Percentiles rank a stretch among this genome's conserved stretches.
These are phyloP conservation scores for Drosophila buzzatii DNA, from an alignment of 2,888 invertebrate species.

Conservation along the genomic window DNA sequence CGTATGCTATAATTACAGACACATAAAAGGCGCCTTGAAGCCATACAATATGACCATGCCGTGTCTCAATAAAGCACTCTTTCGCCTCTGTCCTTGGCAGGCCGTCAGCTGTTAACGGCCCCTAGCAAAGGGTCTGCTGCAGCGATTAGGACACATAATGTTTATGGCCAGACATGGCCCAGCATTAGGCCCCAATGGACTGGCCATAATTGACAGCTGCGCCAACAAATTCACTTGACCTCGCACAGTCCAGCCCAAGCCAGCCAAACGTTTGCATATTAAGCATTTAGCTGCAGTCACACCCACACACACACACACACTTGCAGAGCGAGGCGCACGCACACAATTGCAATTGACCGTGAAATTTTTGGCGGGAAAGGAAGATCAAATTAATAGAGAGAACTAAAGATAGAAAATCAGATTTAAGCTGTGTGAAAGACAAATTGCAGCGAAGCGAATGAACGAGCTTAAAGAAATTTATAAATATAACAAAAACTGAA, in stretches of 20 bases:
- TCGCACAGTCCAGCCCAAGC: constrained; percentile 24
- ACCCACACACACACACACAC: constrained; percentile 14
- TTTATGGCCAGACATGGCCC: constrained; percentile 46
- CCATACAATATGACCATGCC: constrained; percentile 33
- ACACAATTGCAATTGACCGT: constrained; percentile 46
- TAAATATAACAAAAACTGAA: no score
- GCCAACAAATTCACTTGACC: constrained; percentile 43
- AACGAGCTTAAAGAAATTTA: no score
- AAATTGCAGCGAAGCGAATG: no score
- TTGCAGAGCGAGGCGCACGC: constrained; percentile 8
- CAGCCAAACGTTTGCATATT: constrained; percentile 41
- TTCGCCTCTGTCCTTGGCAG: constrained; percentile 2
- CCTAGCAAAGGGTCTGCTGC: constrained; percentile 9
- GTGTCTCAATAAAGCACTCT: constrained; percentile 17
- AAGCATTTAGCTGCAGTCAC: constrained; percentile 49
- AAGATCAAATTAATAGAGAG: no score
- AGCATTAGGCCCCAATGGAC: constrained; percentile 47
- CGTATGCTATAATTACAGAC: constrained; percentile 39
- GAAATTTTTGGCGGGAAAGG: constrained; percentile 51
- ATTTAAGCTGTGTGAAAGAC: no score
- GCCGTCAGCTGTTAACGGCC: constrained; percentile 47
- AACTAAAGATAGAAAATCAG: no score
- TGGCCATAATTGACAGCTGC: constrained; percentile 69
- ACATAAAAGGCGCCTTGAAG: constrained; percentile 45
- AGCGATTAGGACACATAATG: constrained; percentile 56